Base-by-base conservation (phyloP, 2,888 invertebrate genomes). In the Melitaea athalia region DNA sequence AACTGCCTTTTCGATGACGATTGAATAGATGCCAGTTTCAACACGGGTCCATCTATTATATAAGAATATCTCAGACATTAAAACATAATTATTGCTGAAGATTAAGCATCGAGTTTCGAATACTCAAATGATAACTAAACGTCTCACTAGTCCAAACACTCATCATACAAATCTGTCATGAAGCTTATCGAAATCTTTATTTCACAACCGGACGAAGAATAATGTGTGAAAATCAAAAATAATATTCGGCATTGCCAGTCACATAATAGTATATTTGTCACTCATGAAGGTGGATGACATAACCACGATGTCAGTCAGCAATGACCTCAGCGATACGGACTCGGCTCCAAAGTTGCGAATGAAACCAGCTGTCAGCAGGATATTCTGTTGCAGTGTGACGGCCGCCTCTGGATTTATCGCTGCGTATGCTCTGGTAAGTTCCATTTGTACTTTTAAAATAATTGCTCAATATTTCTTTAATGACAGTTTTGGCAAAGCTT, bases 341-440 rank as follows among this genome's bases (percentile, higher is more conserved):
- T 68, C 82, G 6, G 68, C 83, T 4, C 86, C 86, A 0, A 88
- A 85, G 76, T 73, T 86, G 59, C 79, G 84, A 7, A 93, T 93
- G 93, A 91, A 87, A 77, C 93, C 93, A 1, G 93, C 93, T 0
- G 80, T 93, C 15, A 89, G 80, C 69, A 88, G 83, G 68, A 88
- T 93, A 76, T 93, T 92, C 78, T 93, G 93, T 78, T 93, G 93
- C 78, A 93, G 93, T 64, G 92, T 93, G 1, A 93, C 92, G 0
- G 93, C 93, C 24, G 93, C 93, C 1, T 87, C 93, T 0, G 93
- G 93, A 0, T 93, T 93, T 69, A 85, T 93, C 15, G 93, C 93
- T 64, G 93, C 93, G 47, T 93, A 93, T 78, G 93, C 93, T 67
- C 78, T 93, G 86, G 93, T 93, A 78, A 85, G 87, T 75, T 52